Conservation (phyloP, 2,113 vertebrate species). For the Geothlypis trichas region DNA sequence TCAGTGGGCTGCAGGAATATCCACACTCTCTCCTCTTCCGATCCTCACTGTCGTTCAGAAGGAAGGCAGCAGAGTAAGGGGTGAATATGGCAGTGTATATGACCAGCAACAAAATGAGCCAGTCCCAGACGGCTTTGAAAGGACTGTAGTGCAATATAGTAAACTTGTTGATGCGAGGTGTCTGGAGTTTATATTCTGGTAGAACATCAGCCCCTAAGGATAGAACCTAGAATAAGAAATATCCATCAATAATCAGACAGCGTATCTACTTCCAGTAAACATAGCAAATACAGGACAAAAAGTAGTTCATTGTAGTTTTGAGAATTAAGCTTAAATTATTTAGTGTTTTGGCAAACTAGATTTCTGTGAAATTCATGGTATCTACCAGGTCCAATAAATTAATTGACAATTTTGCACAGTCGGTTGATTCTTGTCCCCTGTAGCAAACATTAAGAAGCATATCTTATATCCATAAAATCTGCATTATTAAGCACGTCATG, state of each 20-base stretch:
- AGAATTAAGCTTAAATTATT: background rate
- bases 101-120: constrained; percentile 95
- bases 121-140: constrained; percentile 99
- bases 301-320: background rate
- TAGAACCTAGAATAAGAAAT: constrained; percentile 81
- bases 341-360: background rate
- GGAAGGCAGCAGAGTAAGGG: constrained; percentile 96
- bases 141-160: constrained; percentile 99
- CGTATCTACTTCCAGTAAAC: background rate
- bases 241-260: background rate
- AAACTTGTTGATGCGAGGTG: constrained; percentile 95
- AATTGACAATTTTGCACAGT: background rate
- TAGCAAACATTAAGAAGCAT: background rate
- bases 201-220: constrained; percentile 96
- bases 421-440: background rate
- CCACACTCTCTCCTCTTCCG: constrained; percentile 92
- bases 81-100: constrained; percentile 99
- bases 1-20: constrained; percentile 96
- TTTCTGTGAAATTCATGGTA: background rate
- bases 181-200: constrained; percentile 98
- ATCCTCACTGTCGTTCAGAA: constrained; percentile 94
- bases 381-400: background rate
- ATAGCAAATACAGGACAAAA: background rate
- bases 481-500: background rate
- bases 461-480: background rate